Evolutionary conservation across 2,888 invertebrate species (phyloP), one percentile per base, ranked within the genome.

Genomic region (Aphelenchoides bicaudatus): DNA sequence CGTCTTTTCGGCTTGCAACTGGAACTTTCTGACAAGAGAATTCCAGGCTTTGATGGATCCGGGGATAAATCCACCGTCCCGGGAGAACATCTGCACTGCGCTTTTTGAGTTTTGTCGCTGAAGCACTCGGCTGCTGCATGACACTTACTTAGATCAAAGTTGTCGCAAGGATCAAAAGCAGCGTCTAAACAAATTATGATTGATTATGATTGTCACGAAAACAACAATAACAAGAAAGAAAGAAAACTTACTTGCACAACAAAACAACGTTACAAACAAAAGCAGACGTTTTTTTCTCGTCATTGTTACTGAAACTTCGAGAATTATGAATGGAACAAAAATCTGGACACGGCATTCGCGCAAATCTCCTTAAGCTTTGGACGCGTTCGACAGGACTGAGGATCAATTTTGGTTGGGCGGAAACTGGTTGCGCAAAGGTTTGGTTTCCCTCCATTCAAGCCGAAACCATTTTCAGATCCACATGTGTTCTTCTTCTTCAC

Each of bases 151-250:
- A 51, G 38, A 16, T 51, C 52, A 3, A 51, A 51, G 10, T n/a
- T 51, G 37, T 51, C 52, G 4, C 52, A 51, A 2, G 52, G 52
- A 16, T 51, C 52, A n/a, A 43, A 43, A 10, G 43, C 43, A 43
- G 8, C 43, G 23, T 10, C 34, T 10, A 34, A 34, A 10, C 10
- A n/a, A 34, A 34, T 10, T 10, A n/a, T n/a, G 34, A 34, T 34
- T 34, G 34, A 34, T 34, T 34, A 16, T n/a, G n/a, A n/a, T n/a
- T n/a, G n/a, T n/a, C n/a, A n/a, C n/a, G 34, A 34, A 34, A 34
- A 16, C 16, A 13, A 34, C 13, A 34, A 34, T 6, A 19, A 10
- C 10, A n/a, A 43, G 43, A 19, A 21, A 19, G 23, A 43, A 43
- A 43, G 43, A 6, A n/a, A 10, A 43, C n/a, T n/a, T n/a, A n/a